These are phyloP conservation scores for Schizopygopsis pylzovi DNA, from an alignment of 2,797 vertebrate species.

Conservation along the genomic window DNA sequence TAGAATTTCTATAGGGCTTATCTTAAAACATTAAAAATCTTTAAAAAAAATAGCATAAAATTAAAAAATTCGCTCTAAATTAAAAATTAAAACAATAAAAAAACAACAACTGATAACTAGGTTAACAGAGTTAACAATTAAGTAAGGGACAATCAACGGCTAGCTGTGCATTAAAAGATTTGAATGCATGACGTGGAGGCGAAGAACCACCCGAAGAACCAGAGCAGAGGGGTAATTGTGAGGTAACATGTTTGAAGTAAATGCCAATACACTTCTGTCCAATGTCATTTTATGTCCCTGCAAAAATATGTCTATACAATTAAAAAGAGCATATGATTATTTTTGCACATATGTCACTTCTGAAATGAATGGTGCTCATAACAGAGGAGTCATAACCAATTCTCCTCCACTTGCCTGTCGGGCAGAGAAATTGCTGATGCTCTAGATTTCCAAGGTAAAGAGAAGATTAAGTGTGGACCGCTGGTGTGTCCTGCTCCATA, in stretches of 20 bases:
- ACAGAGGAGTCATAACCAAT: conserved; percentile 60
- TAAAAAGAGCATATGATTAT: conserved; percentile 25
- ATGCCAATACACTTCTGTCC: background rate
- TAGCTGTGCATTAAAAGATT: too few species aligned
- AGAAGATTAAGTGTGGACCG: conserved; percentile 33
- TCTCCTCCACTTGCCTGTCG: conserved; percentile 45
- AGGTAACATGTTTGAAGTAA: background rate
- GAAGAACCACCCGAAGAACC: too few species aligned
- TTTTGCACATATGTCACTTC: conserved; percentile 44
- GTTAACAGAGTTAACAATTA: too few species aligned
- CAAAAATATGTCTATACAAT: conserved; percentile 5
- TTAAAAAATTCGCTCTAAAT: too few species aligned
- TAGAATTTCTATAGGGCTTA: background rate
- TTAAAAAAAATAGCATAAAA: too few species aligned
- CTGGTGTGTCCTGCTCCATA: background rate
- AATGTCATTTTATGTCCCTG: background rate
- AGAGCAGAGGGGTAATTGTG: background rate
- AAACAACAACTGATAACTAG: too few species aligned
- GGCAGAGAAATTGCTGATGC: conserved; percentile 58
- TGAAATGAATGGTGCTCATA: conserved; percentile 59
- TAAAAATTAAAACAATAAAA: too few species aligned
- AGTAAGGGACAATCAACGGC: too few species aligned
- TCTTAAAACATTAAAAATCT: too few species aligned
- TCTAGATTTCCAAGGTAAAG: conserved; percentile 51
- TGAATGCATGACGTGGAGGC: too few species aligned